Evolutionary conservation across 2,888 invertebrate species (phyloP).

Genomic region (Notocelia uddmanniana): DNA sequence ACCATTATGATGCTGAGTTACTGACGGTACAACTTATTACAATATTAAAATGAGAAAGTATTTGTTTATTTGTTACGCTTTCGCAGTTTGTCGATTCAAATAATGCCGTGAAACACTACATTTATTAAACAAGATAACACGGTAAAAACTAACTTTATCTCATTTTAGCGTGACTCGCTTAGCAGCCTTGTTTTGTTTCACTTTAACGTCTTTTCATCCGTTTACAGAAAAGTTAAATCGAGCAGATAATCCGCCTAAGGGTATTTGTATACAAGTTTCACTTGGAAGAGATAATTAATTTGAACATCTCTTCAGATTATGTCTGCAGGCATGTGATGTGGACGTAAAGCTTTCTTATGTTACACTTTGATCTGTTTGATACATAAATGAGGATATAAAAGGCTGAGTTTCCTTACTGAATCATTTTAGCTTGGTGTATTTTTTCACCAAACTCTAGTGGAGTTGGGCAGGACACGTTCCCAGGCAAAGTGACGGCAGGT

Average conservation of each 20-base stretch:
- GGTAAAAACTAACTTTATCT: not conserved
- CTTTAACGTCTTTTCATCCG: not conserved
- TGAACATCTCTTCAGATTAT: not conserved
- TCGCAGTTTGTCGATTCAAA: constrained; percentile 14
- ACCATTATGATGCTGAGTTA: too few species aligned
- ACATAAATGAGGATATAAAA: not conserved
- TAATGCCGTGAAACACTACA: not conserved
- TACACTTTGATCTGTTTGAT: not conserved
- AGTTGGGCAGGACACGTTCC: too few species aligned
- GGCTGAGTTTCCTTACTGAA: too few species aligned
- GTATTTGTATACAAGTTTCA: too few species aligned
- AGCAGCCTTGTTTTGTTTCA: not conserved
- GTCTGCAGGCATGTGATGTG: not conserved
- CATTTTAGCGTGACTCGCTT: not conserved
- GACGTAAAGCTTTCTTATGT: not conserved
- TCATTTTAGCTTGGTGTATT: too few species aligned
- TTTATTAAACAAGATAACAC: too few species aligned
- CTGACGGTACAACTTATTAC: not conserved
- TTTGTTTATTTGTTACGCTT: constrained; percentile 18
- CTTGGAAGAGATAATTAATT: not conserved
- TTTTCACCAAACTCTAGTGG: too few species aligned
- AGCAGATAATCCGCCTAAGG: not conserved
- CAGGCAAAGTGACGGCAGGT: too few species aligned
- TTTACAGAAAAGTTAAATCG: not conserved
- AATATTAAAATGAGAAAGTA: constrained; percentile 15